A percentile compares a stretch with the other conserved stretches of the same genome.
Conservation (phyloP, 2,888 invertebrate species). For the Aromia moschata region DNA sequence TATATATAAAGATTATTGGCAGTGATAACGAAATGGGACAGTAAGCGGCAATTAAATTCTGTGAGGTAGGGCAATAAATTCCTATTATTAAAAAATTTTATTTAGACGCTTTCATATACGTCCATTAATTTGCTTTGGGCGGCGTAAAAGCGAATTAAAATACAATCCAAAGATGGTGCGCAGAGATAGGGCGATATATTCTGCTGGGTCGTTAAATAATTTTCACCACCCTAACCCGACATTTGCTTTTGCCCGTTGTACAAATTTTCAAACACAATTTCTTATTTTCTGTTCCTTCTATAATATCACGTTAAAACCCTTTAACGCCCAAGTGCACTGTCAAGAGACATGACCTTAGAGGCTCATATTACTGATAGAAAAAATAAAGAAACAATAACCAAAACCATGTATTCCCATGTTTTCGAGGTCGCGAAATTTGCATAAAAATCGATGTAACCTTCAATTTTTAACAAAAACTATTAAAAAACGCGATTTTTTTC, state of each 20-base stretch:
- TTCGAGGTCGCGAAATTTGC: too few species aligned
- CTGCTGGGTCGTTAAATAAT: conserved; percentile 7
- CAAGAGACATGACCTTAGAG: too few species aligned
- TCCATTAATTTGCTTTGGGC: conserved; percentile 11
- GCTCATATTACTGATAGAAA: too few species aligned
- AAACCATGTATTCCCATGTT: too few species aligned
- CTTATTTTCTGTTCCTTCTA: too few species aligned
- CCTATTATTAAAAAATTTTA: conserved; percentile 12
- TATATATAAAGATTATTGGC: background rate
- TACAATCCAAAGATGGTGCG: conserved; percentile 11
- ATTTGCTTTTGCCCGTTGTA: background rate
- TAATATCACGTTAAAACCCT: too few species aligned
- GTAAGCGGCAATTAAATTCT: conserved; percentile 10
- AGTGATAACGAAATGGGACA: conserved; percentile 3
- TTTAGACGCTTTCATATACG: conserved; percentile 8
- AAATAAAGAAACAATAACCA: too few species aligned
- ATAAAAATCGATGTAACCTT: too few species aligned
- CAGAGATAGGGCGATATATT: conserved; percentile 4
- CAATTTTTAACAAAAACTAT: too few species aligned
- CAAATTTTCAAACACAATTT: too few species aligned
- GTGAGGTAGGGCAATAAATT: conserved; percentile 10
- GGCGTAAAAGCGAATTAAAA: conserved; percentile 11
- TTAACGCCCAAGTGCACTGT: too few species aligned
- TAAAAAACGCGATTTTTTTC: too few species aligned
- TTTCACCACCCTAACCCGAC: conserved; percentile 10